Conservation (phyloP, 2,113 vertebrate species). For the Amia ocellicauda region DNA sequence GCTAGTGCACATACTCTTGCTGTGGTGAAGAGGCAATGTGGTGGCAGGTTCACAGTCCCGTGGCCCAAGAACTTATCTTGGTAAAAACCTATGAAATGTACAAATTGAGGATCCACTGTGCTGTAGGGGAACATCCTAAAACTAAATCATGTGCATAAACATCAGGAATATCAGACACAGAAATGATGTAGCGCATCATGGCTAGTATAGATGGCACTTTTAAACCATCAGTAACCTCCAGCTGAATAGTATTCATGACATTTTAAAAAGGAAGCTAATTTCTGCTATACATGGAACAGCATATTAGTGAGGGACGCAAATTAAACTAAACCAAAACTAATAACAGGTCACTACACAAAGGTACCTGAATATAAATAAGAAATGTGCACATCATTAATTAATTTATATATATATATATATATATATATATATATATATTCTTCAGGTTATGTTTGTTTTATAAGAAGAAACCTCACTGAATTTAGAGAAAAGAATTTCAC, state of each 20-base stretch:
- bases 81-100: slow-evolving; percentile 20
- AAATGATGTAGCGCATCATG: too few species aligned
- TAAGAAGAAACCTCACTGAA: slow-evolving; percentile 25
- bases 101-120: too few species aligned
- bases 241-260: slow-evolving; percentile 25
- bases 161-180: too few species aligned
- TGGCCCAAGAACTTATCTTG: too few species aligned
- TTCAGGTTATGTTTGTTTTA: slow-evolving; percentile 52
- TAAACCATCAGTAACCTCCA: slow-evolving; percentile 29
- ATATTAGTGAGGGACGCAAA: slow-evolving; percentile 24
- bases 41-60: too few species aligned
- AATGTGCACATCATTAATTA: slow-evolving; percentile 58
- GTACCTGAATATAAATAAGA: slow-evolving; percentile 81
- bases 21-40: too few species aligned
- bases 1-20: background rate
- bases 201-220: slow-evolving; percentile 27
- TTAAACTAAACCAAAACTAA: slow-evolving; percentile 37
- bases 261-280: slow-evolving; percentile 11
- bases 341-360: slow-evolving; percentile 50
- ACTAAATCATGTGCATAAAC: too few species aligned
- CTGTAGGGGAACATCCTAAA: too few species aligned
- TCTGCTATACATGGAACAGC: background rate
- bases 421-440: too few species aligned
- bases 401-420: too few species aligned
- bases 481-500: slow-evolving; percentile 77